These are phyloP conservation scores for Castor canadensis DNA, from an alignment of 2,113 vertebrate genomes.

Conservation along the genomic window DNA sequence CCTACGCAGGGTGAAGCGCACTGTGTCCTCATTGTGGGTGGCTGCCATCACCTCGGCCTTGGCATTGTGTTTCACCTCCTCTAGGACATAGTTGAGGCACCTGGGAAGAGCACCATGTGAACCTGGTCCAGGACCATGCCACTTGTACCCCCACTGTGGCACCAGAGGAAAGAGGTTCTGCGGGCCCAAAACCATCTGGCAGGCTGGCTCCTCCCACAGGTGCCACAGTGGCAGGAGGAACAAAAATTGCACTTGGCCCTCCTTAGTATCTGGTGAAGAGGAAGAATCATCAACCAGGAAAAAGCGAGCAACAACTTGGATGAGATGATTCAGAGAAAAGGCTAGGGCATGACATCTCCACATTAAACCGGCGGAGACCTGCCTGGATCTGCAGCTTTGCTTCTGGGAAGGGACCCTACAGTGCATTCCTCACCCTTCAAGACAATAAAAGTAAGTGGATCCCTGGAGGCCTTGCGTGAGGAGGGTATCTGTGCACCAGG, in stretches of 20 bases:
- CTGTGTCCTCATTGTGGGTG: conserved; percentile 93
- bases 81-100: conserved; percentile 92
- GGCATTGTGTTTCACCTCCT: conserved; percentile 87
- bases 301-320: background rate
- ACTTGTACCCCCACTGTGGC: background rate
- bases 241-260: background rate
- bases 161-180: rapidly evolving
- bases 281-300: background rate
- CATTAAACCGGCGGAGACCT: background rate
- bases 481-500: background rate
- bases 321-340: rapidly evolving
- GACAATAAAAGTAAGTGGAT: background rate
- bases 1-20: conserved; percentile 91
- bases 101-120: conserved; percentile 72
- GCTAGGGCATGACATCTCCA: background rate
- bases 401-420: background rate
- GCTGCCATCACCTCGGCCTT: conserved; percentile 94
- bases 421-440: background rate
- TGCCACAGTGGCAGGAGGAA: background rate
- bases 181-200: rapidly evolving
- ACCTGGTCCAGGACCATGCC: rapidly evolving
- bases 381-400: background rate
- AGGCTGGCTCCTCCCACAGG: background rate
- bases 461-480: background rate
- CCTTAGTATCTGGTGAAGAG: background rate